These are phyloP conservation scores for Eptatretus atami DNA, from an alignment of 2,797 vertebrate species.

Conservation along the genomic window DNA sequence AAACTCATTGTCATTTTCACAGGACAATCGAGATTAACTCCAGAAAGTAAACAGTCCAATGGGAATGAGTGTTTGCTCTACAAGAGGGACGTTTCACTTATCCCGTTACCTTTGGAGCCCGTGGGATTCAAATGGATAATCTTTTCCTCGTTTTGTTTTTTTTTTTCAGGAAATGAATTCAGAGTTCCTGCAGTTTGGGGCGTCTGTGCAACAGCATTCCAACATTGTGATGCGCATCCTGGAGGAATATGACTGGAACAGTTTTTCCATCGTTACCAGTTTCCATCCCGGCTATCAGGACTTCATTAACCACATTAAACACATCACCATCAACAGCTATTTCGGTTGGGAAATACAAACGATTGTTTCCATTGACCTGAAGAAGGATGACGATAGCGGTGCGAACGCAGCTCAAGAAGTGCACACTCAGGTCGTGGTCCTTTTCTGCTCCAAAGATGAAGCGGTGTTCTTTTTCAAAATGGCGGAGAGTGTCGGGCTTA, in stretches of 20 bases:
- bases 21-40: too few relatives aligned
- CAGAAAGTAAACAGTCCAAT: too few relatives aligned
- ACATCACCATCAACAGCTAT: constrained; percentile 60
- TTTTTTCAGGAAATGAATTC: constrained; percentile 3
- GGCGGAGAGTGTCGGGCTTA: neutral
- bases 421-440: constrained; percentile 2
- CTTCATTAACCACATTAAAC: constrained; percentile 55
- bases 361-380: constrained; percentile 50
- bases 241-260: constrained; percentile 79
- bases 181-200: neutral
- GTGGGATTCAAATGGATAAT: too few relatives aligned
- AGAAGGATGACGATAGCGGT: constrained; percentile 21
- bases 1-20: too few relatives aligned
- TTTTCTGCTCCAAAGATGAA: neutral
- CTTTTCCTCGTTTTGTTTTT: neutral
- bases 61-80: too few relatives aligned
- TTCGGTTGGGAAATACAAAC: constrained; percentile 84
- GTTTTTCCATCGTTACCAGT: constrained; percentile 58
- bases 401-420: constrained; percentile 2
- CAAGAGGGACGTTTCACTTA: too few relatives aligned
- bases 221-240: constrained; percentile 15
- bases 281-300: constrained; percentile 66
- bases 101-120: too few relatives aligned
- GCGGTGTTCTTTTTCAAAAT: constrained; percentile 3
- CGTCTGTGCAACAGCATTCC: constrained; percentile 1